Conservation (phyloP, 2,113 vertebrate genomes). For the Orycteropus afer region DNA sequence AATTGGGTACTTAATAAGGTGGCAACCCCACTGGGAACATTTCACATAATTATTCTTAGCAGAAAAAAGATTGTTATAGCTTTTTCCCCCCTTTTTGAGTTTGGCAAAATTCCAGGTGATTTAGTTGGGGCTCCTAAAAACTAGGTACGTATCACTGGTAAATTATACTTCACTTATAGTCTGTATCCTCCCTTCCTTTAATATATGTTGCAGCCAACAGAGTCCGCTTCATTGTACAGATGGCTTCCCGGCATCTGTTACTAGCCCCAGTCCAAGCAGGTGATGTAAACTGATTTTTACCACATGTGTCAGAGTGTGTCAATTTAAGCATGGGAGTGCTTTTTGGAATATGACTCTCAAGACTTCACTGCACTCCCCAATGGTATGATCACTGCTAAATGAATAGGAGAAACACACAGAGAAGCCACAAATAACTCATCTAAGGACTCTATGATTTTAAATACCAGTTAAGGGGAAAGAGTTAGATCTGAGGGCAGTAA, state of each 20-base stretch:
- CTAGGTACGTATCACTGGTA: slow-evolving; percentile 47
- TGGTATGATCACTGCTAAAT: slow-evolving; percentile 21
- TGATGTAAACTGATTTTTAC: neutral
- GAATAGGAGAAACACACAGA: neutral
- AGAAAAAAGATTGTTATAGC: slow-evolving; percentile 76
- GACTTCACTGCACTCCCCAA: neutral
- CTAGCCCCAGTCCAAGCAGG: neutral
- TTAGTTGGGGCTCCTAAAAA: slow-evolving; percentile 70
- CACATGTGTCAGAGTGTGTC: neutral
- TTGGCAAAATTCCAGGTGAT: slow-evolving; percentile 79
- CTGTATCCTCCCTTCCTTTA: neutral
- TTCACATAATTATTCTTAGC: slow-evolving; percentile 80
- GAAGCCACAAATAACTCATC: neutral
- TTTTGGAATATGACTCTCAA: neutral
- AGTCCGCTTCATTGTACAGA: neutral
- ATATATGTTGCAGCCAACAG: neutral
- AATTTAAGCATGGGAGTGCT: neutral
- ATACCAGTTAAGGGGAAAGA: neutral
- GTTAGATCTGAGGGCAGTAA: neutral
- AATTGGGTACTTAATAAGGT: slow-evolving; percentile 82
- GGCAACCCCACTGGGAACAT: slow-evolving; percentile 80
- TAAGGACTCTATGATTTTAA: slow-evolving; percentile 12
- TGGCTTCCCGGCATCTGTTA: neutral
- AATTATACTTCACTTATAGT: slow-evolving; percentile 9
- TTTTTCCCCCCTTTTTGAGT: slow-evolving; percentile 48